Base-by-base conservation (phyloP, 2,888 invertebrate genomes). In the Cataglyphis rosenhaueri region DNA sequence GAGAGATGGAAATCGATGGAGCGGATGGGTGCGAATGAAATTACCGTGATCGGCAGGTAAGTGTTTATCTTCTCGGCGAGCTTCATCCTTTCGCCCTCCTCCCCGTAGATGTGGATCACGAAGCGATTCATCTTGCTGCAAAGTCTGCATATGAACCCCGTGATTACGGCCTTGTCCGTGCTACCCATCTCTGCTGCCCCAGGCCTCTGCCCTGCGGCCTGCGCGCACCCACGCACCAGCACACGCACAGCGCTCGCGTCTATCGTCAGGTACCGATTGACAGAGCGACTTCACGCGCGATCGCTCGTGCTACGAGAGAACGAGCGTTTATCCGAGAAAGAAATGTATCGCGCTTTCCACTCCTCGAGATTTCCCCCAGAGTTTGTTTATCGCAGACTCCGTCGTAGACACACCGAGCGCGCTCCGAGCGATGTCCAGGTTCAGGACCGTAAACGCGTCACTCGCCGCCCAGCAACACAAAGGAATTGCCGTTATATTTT, bases 81-180 rank as follows among this genome's bases (percentile, higher is more conserved):
- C 92, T 96, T 96, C 93, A 97, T 95, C 92, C 97, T 96, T 93
- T 96, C 96, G 73, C 97, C 98, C 95, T 97, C 97, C 91, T 97
- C 97, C 59, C 97, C 97, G 93, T 97, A 98, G 89, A 98, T 97
- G 94, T 98, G 98, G 90, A 98, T 96, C 79, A 98, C 98, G 92
- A 96, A 96, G 93, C 97, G 96, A 95, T 97, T 97, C 96, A 97
- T 97, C 95, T 97, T 97, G 48, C 97, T 97, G 94, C 98, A 98
- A 85, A 98, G 95, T 92, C 98, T 96, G 95, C 98, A 98, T 92
- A 98, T 96, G 95, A 97, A 98, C 89, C 98, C 98, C 74, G 97
- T 97, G 92, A 97, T 96, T 89, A 97, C 96, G 75, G 97, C 98
- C 95, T 96, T 96, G 91, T 97, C 97, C 91, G 97, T 96, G 93